Base-by-base conservation (phyloP, 2,888 invertebrate genomes). In the Auanema freiburgensis region DNA sequence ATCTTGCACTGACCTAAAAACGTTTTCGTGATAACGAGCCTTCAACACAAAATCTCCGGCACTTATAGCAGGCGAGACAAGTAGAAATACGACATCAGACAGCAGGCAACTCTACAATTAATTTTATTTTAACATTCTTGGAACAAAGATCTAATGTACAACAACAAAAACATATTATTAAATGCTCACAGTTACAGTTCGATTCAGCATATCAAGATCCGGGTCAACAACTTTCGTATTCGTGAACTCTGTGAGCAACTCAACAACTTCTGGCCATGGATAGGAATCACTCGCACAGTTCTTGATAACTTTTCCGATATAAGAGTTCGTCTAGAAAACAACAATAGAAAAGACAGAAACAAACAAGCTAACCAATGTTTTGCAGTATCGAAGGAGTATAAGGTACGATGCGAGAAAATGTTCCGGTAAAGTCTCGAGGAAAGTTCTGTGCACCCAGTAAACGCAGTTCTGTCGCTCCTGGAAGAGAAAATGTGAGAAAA, bases 31-130 rank as follows among this genome's bases (percentile, higher is more conserved):
- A 14, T 40, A 40, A 50, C 50, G 49, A 49, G 16, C 24, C 51
- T 55, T 59, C 55, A 42, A 51, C 5, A 33, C 33, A 24, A 58
- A 64, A 14, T 60, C 63, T 58, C 70, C 72, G 56, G 57, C 56
- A 51, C 65, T 55, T 50, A 79, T 65, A 59, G 72, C 61, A 49
- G 79, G 79, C 58, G 75, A 72, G 51, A 77, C 78, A 50, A 78
- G 71, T 60, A 79, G 67, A 64, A 78, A 69, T 65, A 77, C 69
- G 53, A 72, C 74, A 57, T 78, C 70, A 11, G 68, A 54, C 58
- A 74, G 51, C 46, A 16, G 46, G 16, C 16, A 18, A 46, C 46
- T 46, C 16, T 46, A 21, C 21, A 16, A 46, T 3, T 21, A 46
- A 6, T 46, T 46, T 46, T 46, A 46, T 21, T 18, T 21, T 18